These are phyloP conservation scores for Caenorhabditis parvicauda DNA, from an alignment of 2,888 invertebrate genomes.

Conservation along the genomic window DNA sequence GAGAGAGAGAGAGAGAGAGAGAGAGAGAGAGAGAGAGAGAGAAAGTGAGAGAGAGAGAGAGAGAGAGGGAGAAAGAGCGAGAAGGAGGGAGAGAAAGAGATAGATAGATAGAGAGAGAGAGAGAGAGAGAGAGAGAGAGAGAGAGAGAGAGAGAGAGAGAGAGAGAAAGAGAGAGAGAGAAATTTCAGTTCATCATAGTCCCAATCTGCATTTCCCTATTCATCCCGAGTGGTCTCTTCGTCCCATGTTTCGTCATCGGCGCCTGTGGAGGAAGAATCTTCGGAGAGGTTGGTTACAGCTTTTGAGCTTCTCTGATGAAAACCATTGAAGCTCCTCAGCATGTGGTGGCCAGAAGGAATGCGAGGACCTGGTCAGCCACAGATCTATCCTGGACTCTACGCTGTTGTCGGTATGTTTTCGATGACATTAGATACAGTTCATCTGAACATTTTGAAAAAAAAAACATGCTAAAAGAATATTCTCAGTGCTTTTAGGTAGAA, in stretches of 20 bases:
- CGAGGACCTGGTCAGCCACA: slow-evolving; percentile 76
- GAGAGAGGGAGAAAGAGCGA: no score
- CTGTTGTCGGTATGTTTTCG: slow-evolving; percentile 82
- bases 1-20: no score
- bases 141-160: neutral
- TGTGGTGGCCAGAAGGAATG: slow-evolving; percentile 87
- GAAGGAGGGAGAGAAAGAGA: no score
- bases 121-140: slow-evolving; percentile 65
- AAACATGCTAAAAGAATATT: no score
- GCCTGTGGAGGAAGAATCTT: slow-evolving; percentile 54
- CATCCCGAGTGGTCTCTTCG: slow-evolving; percentile 77
- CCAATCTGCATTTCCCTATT: slow-evolving; percentile 45
- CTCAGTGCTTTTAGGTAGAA: no score
- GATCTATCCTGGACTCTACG: slow-evolving; percentile 89
- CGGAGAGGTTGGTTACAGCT: slow-evolving; percentile 20
- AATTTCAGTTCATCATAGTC: slow-evolving; percentile 45
- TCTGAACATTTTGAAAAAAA: neutral
- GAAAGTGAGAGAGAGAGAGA: no score
- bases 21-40: no score
- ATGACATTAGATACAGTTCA: neutral
- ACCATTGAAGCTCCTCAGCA: slow-evolving; percentile 83
- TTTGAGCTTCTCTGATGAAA: neutral
- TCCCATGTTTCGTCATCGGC: slow-evolving; percentile 82
- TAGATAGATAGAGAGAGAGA: no score
- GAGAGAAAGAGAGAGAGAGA: no score